Evolutionary conservation across 1,140 invertebrate genomes (phyloP).

Genomic region (Drosophila nebulosa): DNA sequence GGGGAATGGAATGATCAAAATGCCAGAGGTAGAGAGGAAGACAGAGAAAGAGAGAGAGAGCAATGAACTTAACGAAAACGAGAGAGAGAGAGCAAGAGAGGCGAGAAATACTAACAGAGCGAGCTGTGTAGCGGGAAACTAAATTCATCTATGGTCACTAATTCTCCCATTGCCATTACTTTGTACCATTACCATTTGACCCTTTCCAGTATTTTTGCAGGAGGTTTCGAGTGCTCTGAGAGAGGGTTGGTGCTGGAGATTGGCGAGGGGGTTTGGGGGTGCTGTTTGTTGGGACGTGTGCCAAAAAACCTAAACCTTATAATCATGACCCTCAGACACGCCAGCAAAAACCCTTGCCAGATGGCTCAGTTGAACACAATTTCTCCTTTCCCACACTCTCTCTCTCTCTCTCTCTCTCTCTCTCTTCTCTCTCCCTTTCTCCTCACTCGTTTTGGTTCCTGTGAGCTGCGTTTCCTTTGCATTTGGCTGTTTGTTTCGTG

Average conservation of each 20-base stretch:
- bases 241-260: not conserved
- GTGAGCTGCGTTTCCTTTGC: not conserved
- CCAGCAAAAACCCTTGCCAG: not conserved
- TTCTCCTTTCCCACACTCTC: not conserved
- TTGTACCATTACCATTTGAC: not conserved
- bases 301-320: constrained; percentile 1
- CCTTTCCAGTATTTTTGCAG: not conserved
- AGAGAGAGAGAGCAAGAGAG: not conserved
- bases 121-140: not conserved
- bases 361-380: not conserved
- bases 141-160: not conserved
- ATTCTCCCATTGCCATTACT: not conserved
- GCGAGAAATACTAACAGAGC: too few species aligned
- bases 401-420: not conserved
- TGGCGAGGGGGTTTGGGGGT: not conserved
- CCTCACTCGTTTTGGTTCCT: not conserved
- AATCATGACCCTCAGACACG: constrained; percentile 2
- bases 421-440: not conserved
- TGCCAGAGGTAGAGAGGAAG: not conserved
- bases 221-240: not conserved
- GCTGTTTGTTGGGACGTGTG: not conserved
- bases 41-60: not conserved
- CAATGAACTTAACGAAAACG: not conserved
- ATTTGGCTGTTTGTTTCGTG: constrained; percentile 24
- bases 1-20: not conserved